These are phyloP conservation scores for Plodia interpunctella DNA, from an alignment of 1,140 invertebrate genomes.

Conservation along the genomic window DNA sequence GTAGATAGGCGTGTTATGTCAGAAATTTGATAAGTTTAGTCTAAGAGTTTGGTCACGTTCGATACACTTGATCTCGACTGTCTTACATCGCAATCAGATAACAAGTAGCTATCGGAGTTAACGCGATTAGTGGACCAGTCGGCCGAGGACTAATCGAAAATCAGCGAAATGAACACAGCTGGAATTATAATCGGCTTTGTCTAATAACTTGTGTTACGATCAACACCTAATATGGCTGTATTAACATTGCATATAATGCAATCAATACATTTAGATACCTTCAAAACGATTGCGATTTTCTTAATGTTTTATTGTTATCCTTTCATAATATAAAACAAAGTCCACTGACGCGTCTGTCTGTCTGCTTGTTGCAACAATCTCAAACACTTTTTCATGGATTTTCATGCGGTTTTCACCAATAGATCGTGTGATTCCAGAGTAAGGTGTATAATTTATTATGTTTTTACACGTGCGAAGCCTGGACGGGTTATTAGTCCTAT, in stretches of 20 bases:
- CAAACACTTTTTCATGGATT: too few relatives aligned
- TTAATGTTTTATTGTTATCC: too few relatives aligned
- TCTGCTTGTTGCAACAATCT: too few relatives aligned
- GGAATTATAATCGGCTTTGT: slow-evolving; percentile 30
- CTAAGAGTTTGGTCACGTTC: slow-evolving; percentile 35
- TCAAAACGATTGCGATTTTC: too few relatives aligned
- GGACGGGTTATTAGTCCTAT: too few relatives aligned
- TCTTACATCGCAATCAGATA: slow-evolving; percentile 33
- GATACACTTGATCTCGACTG: slow-evolving; percentile 20
- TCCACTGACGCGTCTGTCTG: too few relatives aligned
- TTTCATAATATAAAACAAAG: too few relatives aligned
- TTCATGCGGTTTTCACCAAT: too few relatives aligned
- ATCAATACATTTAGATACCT: too few relatives aligned
- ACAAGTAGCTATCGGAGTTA: slow-evolving; percentile 41
- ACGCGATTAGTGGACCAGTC: slow-evolving; percentile 39
- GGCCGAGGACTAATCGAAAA: slow-evolving; percentile 35
- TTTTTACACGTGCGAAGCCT: too few relatives aligned
- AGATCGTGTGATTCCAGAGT: too few relatives aligned
- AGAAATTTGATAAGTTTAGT: not conserved
- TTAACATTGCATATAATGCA: not conserved
- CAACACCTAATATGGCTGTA: not conserved
- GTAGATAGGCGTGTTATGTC: not conserved
- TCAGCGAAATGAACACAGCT: slow-evolving; percentile 35
- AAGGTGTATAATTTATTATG: too few relatives aligned
- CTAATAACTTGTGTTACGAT: slow-evolving; percentile 8